Percentiles rank a stretch among this genome's conserved stretches.
phyloP scores from a whole-genome alignment of 2,888 invertebrate genomes.

The Campoplex nolae region DNA sequence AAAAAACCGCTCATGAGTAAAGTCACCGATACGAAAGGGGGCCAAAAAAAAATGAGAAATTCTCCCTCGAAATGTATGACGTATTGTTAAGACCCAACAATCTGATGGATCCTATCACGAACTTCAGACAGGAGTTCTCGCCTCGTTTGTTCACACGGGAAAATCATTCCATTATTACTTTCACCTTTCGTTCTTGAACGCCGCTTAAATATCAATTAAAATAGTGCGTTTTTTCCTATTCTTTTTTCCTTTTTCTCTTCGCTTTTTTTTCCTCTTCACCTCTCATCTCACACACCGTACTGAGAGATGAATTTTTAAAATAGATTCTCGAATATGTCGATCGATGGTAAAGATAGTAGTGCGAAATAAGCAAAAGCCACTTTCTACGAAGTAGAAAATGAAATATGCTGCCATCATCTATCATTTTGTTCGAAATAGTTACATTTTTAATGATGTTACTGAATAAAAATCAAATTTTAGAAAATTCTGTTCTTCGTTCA shows the following conservation, averaged over 20 bases:
- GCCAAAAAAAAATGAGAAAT: conserved; percentile 20
- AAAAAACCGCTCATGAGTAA: neutral
- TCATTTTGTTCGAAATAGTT: neutral
- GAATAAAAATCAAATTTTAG: neutral
- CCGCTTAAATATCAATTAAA: conserved; percentile 39
- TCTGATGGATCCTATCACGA: conserved; percentile 59
- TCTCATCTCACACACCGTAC: neutral
- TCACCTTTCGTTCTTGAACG: conserved; percentile 50
- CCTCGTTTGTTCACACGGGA: conserved; percentile 55
- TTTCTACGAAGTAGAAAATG: neutral
- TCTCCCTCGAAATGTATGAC: conserved; percentile 32
- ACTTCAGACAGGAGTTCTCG: conserved; percentile 13
- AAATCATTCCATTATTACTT: conserved; percentile 62
- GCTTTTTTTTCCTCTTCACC: neutral
- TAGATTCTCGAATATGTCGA: conserved; percentile 5
- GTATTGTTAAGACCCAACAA: conserved; percentile 57
- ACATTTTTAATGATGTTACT: neutral
- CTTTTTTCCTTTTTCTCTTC: neutral
- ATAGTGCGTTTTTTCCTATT: conserved; percentile 5
- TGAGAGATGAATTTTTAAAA: conserved; percentile 6
- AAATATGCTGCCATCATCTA: neutral
- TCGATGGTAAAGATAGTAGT: conserved; percentile 13
- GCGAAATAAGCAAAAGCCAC: neutral
- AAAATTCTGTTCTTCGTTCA: neutral
- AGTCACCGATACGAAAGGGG: neutral